Conservation (phyloP, 2,888 invertebrate species). For the Tryphoninae sp. region DNA sequence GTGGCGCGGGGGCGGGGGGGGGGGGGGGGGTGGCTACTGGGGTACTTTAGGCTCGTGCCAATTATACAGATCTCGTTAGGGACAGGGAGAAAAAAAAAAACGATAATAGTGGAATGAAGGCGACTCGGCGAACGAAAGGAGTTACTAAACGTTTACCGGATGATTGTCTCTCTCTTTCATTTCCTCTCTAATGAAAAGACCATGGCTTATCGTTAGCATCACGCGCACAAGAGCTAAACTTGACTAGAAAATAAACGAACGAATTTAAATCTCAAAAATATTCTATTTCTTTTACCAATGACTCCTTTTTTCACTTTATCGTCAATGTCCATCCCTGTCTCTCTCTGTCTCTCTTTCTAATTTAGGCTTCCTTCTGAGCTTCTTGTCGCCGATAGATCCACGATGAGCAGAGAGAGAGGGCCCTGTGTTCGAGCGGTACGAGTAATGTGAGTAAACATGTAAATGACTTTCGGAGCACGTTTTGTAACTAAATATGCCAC, state of each 20-base stretch:
- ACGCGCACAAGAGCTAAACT: slow-evolving; percentile 63
- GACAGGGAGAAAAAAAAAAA: slow-evolving; percentile 14
- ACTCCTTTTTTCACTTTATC: slow-evolving; percentile 27
- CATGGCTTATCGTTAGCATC: slow-evolving; percentile 62
- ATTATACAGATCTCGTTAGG: slow-evolving; percentile 28
- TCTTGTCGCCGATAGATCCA: neutral
- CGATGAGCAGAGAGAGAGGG: slow-evolving; percentile 19
- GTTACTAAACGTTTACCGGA: slow-evolving; percentile 56
- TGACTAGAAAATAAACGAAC: slow-evolving; percentile 66
- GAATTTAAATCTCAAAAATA: slow-evolving; percentile 48
- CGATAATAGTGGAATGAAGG: slow-evolving; percentile 57
- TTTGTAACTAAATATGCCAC: slow-evolving; percentile 43
- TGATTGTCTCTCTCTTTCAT: slow-evolving; percentile 63
- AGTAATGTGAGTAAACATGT: slow-evolving; percentile 29
- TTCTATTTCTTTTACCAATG: slow-evolving; percentile 13
- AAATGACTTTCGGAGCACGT: slow-evolving; percentile 39
- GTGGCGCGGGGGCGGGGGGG: no score
- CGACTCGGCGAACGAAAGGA: slow-evolving; percentile 47
- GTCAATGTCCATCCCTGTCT: neutral
- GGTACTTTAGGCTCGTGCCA: slow-evolving; percentile 16
- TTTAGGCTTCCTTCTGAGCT: slow-evolving; percentile 24
- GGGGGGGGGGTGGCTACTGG: no score
- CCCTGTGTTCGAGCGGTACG: slow-evolving; percentile 14
- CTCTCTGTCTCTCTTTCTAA: neutral
- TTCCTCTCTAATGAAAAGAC: slow-evolving; percentile 51